Evolutionary conservation across 1,140 invertebrate species (phyloP).

Genomic region (Drosophila arizonae): DNA sequence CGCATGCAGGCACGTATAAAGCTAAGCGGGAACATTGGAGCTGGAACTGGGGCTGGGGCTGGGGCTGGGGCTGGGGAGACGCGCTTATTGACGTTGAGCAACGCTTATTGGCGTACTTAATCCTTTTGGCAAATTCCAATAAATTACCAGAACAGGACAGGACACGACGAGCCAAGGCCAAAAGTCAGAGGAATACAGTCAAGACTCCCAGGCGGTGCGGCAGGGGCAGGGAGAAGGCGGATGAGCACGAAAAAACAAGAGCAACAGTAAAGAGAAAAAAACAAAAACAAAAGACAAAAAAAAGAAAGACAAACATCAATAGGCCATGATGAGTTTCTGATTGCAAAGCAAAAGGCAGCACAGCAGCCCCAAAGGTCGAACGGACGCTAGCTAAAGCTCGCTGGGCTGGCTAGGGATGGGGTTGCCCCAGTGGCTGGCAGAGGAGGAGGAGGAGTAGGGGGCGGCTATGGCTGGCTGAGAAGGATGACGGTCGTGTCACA

Average conservation of each 20-base stretch:
- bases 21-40: background rate
- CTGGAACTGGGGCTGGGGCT: background rate
- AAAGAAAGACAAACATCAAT: constrained; percentile 71
- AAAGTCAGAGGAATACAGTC: constrained; percentile 15
- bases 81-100: constrained; percentile 76
- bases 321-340: constrained; percentile 81
- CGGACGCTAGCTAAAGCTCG: constrained; percentile 15
- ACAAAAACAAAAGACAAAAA: constrained; percentile 20
- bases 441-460: too few relatives aligned
- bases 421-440: background rate
- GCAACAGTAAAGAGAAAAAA: constrained; percentile 21
- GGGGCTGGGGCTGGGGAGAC: constrained; percentile 5
- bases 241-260: constrained; percentile 9
- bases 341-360: constrained; percentile 64
- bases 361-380: constrained; percentile 26
- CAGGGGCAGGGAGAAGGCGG: background rate
- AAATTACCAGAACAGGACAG: constrained; percentile 58
- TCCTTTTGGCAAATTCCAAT: constrained; percentile 80
- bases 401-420: background rate
- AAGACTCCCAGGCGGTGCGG: background rate
- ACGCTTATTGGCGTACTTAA: constrained; percentile 80
- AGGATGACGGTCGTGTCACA: constrained; percentile 38
- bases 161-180: constrained; percentile 5
- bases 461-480: background rate
- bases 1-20: constrained; percentile 17